Base-by-base conservation (phyloP, 92 coral and sea anemone genomes). In the Palythoa grandiflora region DNA sequence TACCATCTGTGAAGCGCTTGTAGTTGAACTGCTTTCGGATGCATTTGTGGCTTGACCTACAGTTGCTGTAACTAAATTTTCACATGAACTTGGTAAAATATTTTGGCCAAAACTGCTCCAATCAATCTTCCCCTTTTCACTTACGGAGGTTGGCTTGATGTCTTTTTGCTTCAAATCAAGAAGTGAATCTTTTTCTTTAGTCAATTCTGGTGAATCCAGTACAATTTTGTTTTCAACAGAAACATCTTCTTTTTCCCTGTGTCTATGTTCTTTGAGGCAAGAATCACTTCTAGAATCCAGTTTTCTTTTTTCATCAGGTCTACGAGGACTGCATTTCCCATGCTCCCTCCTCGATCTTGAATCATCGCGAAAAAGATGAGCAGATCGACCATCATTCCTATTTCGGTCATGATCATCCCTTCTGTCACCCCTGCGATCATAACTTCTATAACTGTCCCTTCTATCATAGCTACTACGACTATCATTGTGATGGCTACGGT, bases 371-470 rank as follows among this genome's bases (percentile, higher is more conserved):
- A 90, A 93, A 47, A 87, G 92, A 84, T 93, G 91, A 74, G 91
- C 93, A 63, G 87, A 90, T 75, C 92, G 73, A 53, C 83, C 89
- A 51, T 94, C 92, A n/a, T 92, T 76, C 70, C 98, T 88, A 71
- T 78, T 84, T 39, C 95, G 84, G 35, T 94, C 96, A 89, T 93
- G 87, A 38, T 95, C 94, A 83, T 91, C 94, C 73, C 97, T 88
- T 55, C 91, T 79, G 63, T 92, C 94, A 78, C 87, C 91, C 74
- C 94, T 88, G 38, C 93, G 81, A 73, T 92, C 92, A 85, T 92
- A 76, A 53, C 87, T 91, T 71, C 98, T 89, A 12, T 84, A 83
- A 87, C 68, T 88, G 13, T 84, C 78, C 20, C 95, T 78, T 60
- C 93, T 85, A 50, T 86, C 71, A 16, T 94, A 92, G 38, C 92